Evolutionary conservation across 1,140 invertebrate genomes (phyloP).

Genomic region (Chionoecetes opilio): DNA sequence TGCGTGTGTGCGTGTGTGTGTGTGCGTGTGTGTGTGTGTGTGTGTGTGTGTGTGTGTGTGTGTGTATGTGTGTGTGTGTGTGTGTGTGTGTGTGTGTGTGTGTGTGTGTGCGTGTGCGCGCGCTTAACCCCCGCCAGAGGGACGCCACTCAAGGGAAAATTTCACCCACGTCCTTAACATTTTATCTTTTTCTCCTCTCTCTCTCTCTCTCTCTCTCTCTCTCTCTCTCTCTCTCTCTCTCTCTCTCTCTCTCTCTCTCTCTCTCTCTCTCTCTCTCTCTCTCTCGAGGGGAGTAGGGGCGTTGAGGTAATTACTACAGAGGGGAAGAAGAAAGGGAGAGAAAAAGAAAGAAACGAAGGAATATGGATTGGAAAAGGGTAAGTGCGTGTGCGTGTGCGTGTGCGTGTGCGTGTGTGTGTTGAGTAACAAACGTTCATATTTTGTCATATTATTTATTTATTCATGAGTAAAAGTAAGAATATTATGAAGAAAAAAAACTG

Average conservation of each 20-base stretch:
- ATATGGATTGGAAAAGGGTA: background rate
- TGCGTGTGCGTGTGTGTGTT: constrained; percentile 16
- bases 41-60: background rate
- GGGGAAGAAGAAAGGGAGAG: constrained; percentile 25
- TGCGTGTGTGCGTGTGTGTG: background rate
- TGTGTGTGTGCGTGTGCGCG: constrained; percentile 24
- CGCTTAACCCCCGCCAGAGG: background rate
- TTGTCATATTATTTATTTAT: background rate
- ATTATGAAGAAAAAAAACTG: background rate
- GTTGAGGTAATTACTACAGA: background rate
- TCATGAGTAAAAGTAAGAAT: background rate
- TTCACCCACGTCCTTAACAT: constrained; percentile 23
- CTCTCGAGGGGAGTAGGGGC: background rate
- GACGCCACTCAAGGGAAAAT: constrained; percentile 14
- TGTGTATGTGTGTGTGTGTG: constrained; percentile 12
- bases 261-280: background rate
- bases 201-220: constrained; percentile 63
- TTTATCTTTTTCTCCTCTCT: background rate
- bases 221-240: constrained; percentile 50
- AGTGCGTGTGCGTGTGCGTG: background rate
- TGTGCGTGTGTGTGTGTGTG: constrained; percentile 25
- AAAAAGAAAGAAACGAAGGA: constrained; percentile 8
- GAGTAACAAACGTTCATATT: too few species aligned
- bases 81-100: constrained; percentile 27
- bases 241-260: constrained; percentile 55